These are phyloP conservation scores for Lytechinus pictus DNA, from an alignment of 35 echinoderm and acorn worm genomes.

Conservation along the genomic window DNA sequence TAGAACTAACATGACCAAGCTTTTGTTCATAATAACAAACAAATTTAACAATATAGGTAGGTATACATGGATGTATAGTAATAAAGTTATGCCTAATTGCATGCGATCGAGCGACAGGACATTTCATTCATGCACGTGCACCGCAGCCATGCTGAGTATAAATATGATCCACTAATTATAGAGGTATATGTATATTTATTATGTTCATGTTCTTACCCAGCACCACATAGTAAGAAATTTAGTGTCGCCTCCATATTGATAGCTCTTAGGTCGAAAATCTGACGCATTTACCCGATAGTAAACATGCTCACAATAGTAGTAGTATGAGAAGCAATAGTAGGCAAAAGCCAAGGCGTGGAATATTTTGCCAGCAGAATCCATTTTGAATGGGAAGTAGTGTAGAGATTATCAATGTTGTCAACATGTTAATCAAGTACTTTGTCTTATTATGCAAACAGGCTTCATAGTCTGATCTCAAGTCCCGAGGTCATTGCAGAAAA, in stretches of 20 bases:
- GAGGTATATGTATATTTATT: too few species aligned
- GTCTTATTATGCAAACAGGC: background rate
- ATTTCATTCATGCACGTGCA: too few species aligned
- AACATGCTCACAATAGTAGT: constrained; percentile 11
- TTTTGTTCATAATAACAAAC: too few species aligned
- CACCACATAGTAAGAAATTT: background rate
- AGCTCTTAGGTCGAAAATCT: background rate
- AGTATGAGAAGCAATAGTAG: background rate
- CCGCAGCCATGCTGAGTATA: background rate
- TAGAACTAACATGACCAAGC: too few species aligned
- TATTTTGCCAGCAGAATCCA: background rate
- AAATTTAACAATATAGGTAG: too few species aligned
- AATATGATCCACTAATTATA: too few species aligned
- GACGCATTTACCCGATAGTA: background rate
- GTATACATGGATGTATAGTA: too few species aligned
- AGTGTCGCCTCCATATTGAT: background rate
- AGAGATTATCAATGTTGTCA: too few species aligned
- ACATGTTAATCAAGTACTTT: too few species aligned
- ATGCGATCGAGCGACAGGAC: too few species aligned
- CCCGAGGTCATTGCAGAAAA: background rate
- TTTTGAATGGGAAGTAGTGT: background rate
- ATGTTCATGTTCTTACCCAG: background rate
- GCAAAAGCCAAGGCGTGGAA: background rate
- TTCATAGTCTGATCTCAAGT: background rate
- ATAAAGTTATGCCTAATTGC: too few species aligned